Conservation (phyloP, 1,140 invertebrate species). For the Pogonognathellus flavescens region DNA sequence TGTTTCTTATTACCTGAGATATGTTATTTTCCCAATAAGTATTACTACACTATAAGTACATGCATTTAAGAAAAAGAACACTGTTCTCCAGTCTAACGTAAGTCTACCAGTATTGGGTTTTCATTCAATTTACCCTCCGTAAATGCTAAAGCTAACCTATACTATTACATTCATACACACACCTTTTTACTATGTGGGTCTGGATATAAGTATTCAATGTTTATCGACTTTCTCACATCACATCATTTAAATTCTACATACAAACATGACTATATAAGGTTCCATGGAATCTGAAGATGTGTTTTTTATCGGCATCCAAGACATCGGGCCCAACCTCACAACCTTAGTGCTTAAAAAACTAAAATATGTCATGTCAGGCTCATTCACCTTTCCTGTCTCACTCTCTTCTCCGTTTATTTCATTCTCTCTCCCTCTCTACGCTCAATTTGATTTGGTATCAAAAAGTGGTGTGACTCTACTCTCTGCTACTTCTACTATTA, state of each 20-base stretch:
- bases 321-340: conserved; percentile 35
- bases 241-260: background rate
- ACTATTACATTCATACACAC: no score
- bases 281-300: conserved; percentile 6
- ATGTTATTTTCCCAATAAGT: conserved; percentile 10
- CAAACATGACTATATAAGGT: conserved; percentile 33
- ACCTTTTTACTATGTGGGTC: no score
- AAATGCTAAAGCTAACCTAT: no score
- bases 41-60: background rate
- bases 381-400: conserved; percentile 31
- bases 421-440: background rate
- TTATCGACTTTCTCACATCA: conserved; percentile 25
- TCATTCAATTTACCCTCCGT: no score
- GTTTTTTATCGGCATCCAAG: conserved; percentile 22
- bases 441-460: conserved; percentile 18
- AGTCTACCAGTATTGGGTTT: no score
- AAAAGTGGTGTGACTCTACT: conserved; percentile 30
- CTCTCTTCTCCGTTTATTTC: conserved; percentile 7
- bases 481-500: background rate
- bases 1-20: background rate
- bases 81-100: no score
- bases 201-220: background rate
- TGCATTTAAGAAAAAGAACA: background rate
- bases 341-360: conserved; percentile 42
- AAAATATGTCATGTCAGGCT: conserved; percentile 48